Evolutionary conservation across 2,113 vertebrate genomes (phyloP).

Genomic region (Hypomesus transpacificus): DNA sequence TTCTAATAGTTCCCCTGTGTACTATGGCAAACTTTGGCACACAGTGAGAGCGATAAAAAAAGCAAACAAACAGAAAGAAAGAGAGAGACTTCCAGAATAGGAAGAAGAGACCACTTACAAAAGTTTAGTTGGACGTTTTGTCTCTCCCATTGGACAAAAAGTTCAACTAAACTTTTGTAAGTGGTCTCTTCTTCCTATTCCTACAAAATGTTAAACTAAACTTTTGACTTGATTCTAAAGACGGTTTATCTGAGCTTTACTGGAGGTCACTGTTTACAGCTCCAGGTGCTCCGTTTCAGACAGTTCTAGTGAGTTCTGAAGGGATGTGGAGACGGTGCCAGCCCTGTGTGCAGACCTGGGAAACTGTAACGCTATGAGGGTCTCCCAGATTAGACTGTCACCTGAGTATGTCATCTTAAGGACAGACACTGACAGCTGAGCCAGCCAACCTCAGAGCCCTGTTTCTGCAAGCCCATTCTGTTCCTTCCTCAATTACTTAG

Average conservation of each 20-base stretch:
- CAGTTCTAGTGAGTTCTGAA: too few species aligned
- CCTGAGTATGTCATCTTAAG: slow-evolving; percentile 40
- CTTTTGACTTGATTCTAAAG: too few species aligned
- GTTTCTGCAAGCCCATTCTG: background rate
- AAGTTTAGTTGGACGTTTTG: too few species aligned
- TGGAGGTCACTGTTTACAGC: too few species aligned
- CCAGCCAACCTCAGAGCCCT: slow-evolving; percentile 20
- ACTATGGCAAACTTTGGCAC: background rate
- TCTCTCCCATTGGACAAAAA: background rate
- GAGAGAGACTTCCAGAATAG: background rate
- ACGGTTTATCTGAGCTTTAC: too few species aligned
- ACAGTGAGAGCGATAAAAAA: background rate
- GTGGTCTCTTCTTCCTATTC: background rate
- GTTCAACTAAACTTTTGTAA: too few species aligned
- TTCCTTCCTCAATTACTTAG: background rate
- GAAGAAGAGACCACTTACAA: background rate
- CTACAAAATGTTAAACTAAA: too few species aligned
- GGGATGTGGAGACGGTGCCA: background rate
- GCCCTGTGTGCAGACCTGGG: slow-evolving; percentile 13
- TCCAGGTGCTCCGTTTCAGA: too few species aligned
- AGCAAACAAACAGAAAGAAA: background rate
- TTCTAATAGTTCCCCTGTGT: background rate
- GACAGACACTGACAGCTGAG: background rate
- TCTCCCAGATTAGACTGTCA: slow-evolving; percentile 33
- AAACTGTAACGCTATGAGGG: slow-evolving; percentile 44